These are phyloP conservation scores for Trisateles emortualis DNA, from an alignment of 2,888 invertebrate genomes.

Conservation along the genomic window DNA sequence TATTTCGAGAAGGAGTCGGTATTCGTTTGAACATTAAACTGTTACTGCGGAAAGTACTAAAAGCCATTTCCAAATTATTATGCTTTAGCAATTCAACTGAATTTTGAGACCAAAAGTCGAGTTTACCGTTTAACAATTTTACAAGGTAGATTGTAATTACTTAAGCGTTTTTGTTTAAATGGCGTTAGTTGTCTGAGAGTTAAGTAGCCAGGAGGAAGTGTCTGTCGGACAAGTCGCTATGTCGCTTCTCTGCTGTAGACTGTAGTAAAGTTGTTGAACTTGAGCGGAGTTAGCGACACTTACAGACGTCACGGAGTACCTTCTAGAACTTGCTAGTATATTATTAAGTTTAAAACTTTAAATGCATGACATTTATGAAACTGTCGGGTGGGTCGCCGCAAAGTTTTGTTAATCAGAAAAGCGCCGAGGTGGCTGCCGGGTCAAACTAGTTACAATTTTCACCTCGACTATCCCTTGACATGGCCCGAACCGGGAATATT, in stretches of 20 bases:
- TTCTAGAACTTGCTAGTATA: slow-evolving; percentile 43
- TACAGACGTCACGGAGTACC: slow-evolving; percentile 32
- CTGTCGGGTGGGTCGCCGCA: slow-evolving; percentile 57
- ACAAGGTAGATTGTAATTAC: slow-evolving; percentile 3
- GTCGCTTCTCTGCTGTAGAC: slow-evolving; percentile 13
- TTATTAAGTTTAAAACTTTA: slow-evolving; percentile 67
- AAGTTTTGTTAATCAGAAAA: slow-evolving; percentile 80
- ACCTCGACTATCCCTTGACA: slow-evolving; percentile 64
- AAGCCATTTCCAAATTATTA: slow-evolving; percentile 7
- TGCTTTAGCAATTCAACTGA: slow-evolving; percentile 1
- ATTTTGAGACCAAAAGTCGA: not conserved
- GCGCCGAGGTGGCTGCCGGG: slow-evolving; percentile 53
- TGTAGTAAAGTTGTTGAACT: slow-evolving; percentile 35
- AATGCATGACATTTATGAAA: slow-evolving; percentile 70
- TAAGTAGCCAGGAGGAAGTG: not conserved
- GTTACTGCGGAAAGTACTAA: slow-evolving; percentile 4
- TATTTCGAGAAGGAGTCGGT: slow-evolving; percentile 12
- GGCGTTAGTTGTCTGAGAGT: not conserved
- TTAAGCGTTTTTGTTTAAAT: slow-evolving; percentile 1
- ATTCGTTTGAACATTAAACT: slow-evolving; percentile 16
- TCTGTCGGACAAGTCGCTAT: slow-evolving; percentile 1
- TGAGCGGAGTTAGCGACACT: slow-evolving; percentile 22
- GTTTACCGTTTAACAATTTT: not conserved
- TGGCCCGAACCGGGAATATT: slow-evolving; percentile 63
- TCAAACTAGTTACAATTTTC: slow-evolving; percentile 71